A percentile compares a stretch with the other conserved stretches of the same genome.
Conservation (phyloP, 2,113 vertebrate genomes). For the Oryzias curvinotus region DNA sequence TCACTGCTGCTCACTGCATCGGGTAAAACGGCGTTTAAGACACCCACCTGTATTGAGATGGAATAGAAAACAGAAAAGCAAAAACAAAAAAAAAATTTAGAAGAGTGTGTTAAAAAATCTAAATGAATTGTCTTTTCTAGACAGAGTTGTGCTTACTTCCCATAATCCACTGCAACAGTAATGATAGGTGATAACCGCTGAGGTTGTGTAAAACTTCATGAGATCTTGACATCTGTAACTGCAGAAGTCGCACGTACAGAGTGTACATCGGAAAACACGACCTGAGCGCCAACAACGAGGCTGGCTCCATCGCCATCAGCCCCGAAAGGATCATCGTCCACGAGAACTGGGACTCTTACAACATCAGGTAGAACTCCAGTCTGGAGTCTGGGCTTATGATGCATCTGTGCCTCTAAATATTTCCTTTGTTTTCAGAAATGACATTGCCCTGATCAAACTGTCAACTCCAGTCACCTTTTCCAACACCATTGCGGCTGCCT, state of each 20-base stretch:
- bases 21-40: slow-evolving; percentile 46
- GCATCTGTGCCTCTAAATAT: not conserved
- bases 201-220: too few species aligned
- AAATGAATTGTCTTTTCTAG: too few species aligned
- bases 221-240: not conserved
- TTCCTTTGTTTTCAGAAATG: slow-evolving; percentile 77
- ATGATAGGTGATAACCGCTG: too few species aligned
- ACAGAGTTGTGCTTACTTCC: too few species aligned
- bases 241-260: slow-evolving; percentile 77
- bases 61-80: not conserved
- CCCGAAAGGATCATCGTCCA: slow-evolving; percentile 80
- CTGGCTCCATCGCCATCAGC: slow-evolving; percentile 67
- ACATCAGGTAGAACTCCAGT: slow-evolving; percentile 64
- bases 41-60: not conserved
- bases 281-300: slow-evolving; percentile 63
- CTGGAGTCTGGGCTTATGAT: not conserved
- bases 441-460: slow-evolving; percentile 92
- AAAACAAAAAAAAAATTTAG: too few species aligned
- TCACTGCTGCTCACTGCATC: slow-evolving; percentile 91
- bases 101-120: too few species aligned
- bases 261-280: slow-evolving; percentile 84
- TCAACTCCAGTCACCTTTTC: slow-evolving; percentile 56
- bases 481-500: slow-evolving; percentile 75
- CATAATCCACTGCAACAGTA: too few species aligned
- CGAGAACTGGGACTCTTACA: slow-evolving; percentile 76